These are phyloP conservation scores for Ceratina calcarata DNA, from an alignment of 1,140 invertebrate genomes.

Conservation along the genomic window DNA sequence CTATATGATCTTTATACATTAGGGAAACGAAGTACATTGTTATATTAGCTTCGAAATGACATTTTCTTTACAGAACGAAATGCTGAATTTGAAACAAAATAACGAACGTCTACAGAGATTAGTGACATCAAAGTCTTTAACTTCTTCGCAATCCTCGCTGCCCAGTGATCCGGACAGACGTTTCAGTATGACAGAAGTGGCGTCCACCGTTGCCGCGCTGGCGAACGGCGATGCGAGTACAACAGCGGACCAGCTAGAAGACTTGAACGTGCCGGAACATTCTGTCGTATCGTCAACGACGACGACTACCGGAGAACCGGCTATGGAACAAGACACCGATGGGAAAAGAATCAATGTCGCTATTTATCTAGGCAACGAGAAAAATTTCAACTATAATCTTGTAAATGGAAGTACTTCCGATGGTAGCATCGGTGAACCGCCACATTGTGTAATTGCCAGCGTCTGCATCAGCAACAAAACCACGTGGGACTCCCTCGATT, in stretches of 20 bases:
- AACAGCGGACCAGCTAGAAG: constrained; percentile 78
- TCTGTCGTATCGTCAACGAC: constrained; percentile 77
- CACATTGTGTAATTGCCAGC: constrained; percentile 89
- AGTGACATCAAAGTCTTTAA: constrained; percentile 90
- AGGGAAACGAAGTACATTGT: too few relatives aligned
- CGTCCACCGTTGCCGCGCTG: constrained; percentile 75
- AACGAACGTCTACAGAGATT: constrained; percentile 95
- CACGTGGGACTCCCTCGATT: constrained; percentile 96
- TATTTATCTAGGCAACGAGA: constrained; percentile 91
- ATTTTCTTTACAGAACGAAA: constrained; percentile 89
- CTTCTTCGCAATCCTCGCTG: constrained; percentile 89
- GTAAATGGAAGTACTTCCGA: constrained; percentile 62
- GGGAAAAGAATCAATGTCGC: constrained; percentile 92
- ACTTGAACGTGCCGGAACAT: constrained; percentile 80
- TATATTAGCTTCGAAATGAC: not conserved
- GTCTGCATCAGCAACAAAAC: constrained; percentile 95
- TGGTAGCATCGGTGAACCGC: constrained; percentile 82
- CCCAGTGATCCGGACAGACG: constrained; percentile 82
- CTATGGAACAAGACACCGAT: constrained; percentile 86
- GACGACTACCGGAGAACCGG: constrained; percentile 82
- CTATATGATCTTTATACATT: not conserved
- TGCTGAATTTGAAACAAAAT: constrained; percentile 97
- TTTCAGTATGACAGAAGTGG: constrained; percentile 82
- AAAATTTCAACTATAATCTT: constrained; percentile 84
- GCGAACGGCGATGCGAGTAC: constrained; percentile 74